Evolutionary conservation across 2,113 vertebrate species (phyloP).

Genomic region (Alethe castanea): DNA sequence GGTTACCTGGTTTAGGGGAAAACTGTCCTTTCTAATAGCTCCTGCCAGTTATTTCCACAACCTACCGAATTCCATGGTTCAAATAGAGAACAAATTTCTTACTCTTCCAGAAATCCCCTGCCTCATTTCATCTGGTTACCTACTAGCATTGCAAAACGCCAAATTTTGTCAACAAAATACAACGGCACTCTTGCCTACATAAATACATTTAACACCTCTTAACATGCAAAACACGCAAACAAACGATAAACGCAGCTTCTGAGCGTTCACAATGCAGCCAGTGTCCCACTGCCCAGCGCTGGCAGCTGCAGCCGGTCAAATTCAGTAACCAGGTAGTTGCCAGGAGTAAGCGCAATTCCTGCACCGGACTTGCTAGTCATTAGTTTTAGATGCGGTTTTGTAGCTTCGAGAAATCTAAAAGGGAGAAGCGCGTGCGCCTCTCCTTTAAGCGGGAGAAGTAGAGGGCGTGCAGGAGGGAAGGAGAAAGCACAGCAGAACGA

Average conservation of each 20-base stretch:
- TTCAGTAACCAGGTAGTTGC: not conserved
- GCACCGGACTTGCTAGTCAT: not conserved
- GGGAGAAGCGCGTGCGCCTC: not conserved
- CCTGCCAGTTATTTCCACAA: not conserved
- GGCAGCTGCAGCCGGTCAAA: not conserved
- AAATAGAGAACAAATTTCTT: not conserved
- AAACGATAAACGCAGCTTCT: not conserved
- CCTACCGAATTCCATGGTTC: not conserved
- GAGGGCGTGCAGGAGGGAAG: not conserved
- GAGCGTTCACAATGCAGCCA: not conserved
- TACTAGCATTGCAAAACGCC: not conserved
- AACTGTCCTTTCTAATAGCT: not conserved
- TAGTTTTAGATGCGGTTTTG: not conserved
- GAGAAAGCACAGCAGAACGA: not conserved
- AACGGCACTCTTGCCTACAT: not conserved
- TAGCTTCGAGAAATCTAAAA: not conserved
- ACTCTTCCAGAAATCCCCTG: not conserved
- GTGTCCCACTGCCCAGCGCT: not conserved
- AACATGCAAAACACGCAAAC: not conserved
- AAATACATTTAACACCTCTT: not conserved
- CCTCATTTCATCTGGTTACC: not conserved
- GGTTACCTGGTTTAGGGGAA: not conserved
- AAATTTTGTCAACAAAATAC: not conserved
- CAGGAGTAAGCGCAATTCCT: not conserved
- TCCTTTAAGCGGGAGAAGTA: not conserved